Percentiles rank a stretch among this genome's conserved stretches.
Conservation (phyloP, 2,888 invertebrate genomes). For the Achlya flavicornis region DNA sequence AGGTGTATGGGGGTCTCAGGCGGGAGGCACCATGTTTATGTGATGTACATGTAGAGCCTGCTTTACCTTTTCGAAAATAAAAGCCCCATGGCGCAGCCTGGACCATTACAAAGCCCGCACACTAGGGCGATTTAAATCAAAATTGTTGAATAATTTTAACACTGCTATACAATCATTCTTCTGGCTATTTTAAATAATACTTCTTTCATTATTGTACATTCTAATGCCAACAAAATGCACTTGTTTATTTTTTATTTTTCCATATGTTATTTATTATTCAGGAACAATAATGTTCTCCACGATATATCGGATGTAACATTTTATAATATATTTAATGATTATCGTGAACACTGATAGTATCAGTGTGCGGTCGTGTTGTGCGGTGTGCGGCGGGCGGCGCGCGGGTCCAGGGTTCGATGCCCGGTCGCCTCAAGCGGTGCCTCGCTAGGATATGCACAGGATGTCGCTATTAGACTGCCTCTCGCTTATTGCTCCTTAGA, state of each 20-base stretch:
- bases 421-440: constrained; percentile 59
- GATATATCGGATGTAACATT: neutral
- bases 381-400: constrained; percentile 29
- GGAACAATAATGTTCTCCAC: neutral
- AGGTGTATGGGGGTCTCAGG: neutral
- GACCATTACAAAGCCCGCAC: neutral
- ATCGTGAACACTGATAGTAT: neutral
- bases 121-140: neutral
- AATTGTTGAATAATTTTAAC: neutral
- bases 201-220: neutral
- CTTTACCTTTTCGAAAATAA: neutral
- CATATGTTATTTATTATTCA: too few relatives aligned
- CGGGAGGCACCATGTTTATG: neutral
- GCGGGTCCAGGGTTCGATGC: constrained; percentile 68
- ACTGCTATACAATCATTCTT: neutral
- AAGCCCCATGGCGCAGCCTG: neutral
- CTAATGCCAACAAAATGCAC: neutral
- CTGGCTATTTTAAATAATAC: neutral
- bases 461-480: constrained; percentile 60
- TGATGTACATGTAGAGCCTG: neutral
- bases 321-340: neutral
- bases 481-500: constrained; percentile 33
- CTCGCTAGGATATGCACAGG: constrained; percentile 71
- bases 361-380: constrained; percentile 23
- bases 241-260: too few relatives aligned